These are phyloP conservation scores for Lasioglossum morio DNA, from an alignment of 2,888 invertebrate genomes.

Conservation along the genomic window DNA sequence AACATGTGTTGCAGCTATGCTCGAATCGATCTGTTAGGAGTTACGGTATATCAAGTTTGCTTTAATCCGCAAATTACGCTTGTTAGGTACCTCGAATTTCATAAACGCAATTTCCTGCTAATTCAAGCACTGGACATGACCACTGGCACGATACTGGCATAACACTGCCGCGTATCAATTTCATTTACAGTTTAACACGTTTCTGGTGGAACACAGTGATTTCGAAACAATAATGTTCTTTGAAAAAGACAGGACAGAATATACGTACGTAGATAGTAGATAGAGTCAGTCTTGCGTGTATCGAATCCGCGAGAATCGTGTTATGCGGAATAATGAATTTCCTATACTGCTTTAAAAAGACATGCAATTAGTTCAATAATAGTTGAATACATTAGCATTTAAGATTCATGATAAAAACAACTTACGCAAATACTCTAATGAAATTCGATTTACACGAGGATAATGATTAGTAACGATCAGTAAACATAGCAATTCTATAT, in stretches of 20 bases:
- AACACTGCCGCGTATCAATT: no score
- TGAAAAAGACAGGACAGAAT: no score
- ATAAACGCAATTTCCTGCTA: neutral
- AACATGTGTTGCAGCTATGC: slow-evolving; percentile 9
- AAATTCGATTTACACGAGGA: neutral
- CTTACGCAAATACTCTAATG: neutral
- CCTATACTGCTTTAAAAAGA: neutral
- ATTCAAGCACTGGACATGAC: no score
- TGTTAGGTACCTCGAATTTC: neutral
- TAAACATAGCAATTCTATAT: no score
- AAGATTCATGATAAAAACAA: neutral
- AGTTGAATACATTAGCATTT: slow-evolving; percentile 6
- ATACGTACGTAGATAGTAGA: no score
- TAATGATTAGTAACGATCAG: neutral
- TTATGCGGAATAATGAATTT: neutral
- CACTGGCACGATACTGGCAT: no score
- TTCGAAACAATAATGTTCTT: no score
- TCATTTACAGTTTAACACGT: no score
- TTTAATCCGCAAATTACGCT: neutral
- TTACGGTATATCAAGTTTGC: slow-evolving; percentile 30
- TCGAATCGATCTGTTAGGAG: slow-evolving; percentile 33
- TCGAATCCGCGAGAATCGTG: neutral
- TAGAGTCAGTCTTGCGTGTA: neutral
- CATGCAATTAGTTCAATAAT: neutral
- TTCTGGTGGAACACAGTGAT: no score